These are phyloP conservation scores for Antennarius striatus DNA, from an alignment of 2,113 vertebrate species.

Conservation along the genomic window DNA sequence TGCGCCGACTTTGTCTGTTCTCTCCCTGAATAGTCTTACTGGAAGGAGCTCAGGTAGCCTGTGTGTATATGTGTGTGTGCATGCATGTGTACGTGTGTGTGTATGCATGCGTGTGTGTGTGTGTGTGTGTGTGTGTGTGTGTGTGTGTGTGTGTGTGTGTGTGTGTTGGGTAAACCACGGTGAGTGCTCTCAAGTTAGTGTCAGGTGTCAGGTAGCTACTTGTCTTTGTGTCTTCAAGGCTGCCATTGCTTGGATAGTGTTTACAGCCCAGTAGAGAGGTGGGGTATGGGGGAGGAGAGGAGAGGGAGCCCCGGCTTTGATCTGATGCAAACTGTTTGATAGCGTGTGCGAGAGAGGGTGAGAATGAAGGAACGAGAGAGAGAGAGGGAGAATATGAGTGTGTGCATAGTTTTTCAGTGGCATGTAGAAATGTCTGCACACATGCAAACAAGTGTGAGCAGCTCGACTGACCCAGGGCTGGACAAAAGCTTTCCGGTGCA, in stretches of 20 bases:
- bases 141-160: conserved; percentile 38
- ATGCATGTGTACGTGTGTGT: neutral
- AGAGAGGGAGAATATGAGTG: conserved; percentile 15
- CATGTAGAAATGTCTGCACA: conserved; percentile 39
- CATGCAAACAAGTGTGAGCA: conserved; percentile 13
- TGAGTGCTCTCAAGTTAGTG: conserved; percentile 71
- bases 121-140: conserved; percentile 29
- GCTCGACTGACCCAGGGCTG: neutral
- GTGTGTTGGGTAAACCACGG: conserved; percentile 56
- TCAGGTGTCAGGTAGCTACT: conserved; percentile 79
- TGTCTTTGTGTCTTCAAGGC: conserved; percentile 77
- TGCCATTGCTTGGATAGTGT: conserved; percentile 74
- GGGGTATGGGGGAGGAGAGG: conserved; percentile 10
- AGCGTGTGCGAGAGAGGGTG: conserved; percentile 40
- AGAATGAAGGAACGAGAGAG: conserved; percentile 34
- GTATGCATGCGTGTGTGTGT: conserved; percentile 35
- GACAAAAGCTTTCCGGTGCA: neutral
- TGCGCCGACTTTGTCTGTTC: conserved; percentile 55
- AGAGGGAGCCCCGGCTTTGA: conserved; percentile 62
- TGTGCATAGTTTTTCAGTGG: conserved; percentile 19
- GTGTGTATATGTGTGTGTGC: conserved; percentile 36
- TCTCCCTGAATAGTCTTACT: conserved; percentile 55
- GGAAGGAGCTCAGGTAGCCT: conserved; percentile 58
- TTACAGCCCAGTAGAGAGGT: conserved; percentile 56
- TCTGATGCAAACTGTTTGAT: conserved; percentile 67